phyloP scores from a whole-genome alignment of 1,140 invertebrate species.

The Zaprionus capensis region DNA sequence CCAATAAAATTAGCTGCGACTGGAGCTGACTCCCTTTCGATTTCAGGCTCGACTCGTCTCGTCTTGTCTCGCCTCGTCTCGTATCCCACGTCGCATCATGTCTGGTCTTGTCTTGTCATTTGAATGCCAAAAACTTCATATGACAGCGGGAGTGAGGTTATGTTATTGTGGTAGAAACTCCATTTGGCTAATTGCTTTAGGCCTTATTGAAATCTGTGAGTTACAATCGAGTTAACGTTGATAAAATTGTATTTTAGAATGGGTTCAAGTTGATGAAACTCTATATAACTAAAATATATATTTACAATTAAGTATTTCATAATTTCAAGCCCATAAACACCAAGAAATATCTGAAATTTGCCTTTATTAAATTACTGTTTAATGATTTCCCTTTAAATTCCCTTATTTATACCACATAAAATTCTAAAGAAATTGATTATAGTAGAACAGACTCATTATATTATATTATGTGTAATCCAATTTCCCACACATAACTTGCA shows the following conservation, averaged over 20 bases:
- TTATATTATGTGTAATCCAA: no score
- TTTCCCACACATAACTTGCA: no score
- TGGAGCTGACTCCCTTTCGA: conserved; percentile 49
- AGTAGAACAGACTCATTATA: no score
- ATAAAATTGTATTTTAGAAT: neutral
- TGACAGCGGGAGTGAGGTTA: neutral
- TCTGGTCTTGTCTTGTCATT: conserved; percentile 3
- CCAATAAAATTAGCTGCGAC: conserved; percentile 74
- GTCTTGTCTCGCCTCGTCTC: neutral
- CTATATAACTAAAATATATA: neutral
- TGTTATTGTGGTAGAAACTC: neutral
- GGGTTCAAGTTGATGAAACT: neutral
- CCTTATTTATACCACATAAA: no score
- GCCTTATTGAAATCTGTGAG: neutral
- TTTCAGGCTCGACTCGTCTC: conserved; percentile 5
- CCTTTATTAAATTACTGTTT: no score
- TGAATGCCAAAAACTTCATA: conserved; percentile 7
- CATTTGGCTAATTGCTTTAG: conserved; percentile 4
- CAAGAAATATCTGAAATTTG: no score
- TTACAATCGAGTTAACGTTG: neutral
- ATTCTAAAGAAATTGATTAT: no score
- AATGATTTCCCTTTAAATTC: no score
- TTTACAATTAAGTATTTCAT: no score
- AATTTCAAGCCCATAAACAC: no score
- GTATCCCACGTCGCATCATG: neutral